Base-by-base conservation (phyloP, 2,888 invertebrate genomes). In the Acrobeloides nanus region DNA sequence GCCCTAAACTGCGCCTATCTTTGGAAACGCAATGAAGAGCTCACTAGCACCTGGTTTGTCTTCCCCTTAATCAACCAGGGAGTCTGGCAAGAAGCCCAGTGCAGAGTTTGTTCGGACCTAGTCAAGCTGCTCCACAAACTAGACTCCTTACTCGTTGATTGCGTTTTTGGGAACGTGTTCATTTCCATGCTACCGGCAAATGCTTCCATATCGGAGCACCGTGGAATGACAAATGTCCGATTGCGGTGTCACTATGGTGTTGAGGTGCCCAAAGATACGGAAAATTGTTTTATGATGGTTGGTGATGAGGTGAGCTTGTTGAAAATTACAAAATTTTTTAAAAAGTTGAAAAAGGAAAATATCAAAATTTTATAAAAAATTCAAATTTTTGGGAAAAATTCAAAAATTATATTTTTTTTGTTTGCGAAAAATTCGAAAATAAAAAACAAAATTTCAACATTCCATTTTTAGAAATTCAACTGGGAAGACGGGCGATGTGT, bases 401-500 rank as follows among this genome's bases (percentile, higher is more conserved):
- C 7, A 1, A 8, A 12, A 21, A 29, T 26, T 48, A 17, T 21
- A 50, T 8, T 48, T 12, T 10, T 48, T 47, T 12, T n/a, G 18
- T n/a, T n/a, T n/a, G n/a, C n/a, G n/a, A n/a, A n/a, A n/a, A n/a
- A n/a, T n/a, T n/a, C n/a, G n/a, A n/a, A 4, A 15, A 6, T 10
- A 20, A 6, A 44, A 15, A 10, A 1, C 12, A n/a, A 18, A 23
- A 20, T 27, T 8, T 45, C 8, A 21, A 48, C n/a, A n/a, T n/a
- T n/a, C 7, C 17, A 12, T 18, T 52, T 52, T 23, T 33, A 55
- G 55, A 45, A 35, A 35, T 37, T 57, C 29, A 32, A 41, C 29
- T 56, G 56, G 56, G 42, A 39, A 3, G 48, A 76, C 66, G 87
- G 88, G 35, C 82, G 84, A 73, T 80, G 86, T 50, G 76, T 88